Evolutionary conservation across 2,113 vertebrate genomes (phyloP), one percentile per base, ranked within the genome.

Genomic region (Laticauda laticaudata): DNA sequence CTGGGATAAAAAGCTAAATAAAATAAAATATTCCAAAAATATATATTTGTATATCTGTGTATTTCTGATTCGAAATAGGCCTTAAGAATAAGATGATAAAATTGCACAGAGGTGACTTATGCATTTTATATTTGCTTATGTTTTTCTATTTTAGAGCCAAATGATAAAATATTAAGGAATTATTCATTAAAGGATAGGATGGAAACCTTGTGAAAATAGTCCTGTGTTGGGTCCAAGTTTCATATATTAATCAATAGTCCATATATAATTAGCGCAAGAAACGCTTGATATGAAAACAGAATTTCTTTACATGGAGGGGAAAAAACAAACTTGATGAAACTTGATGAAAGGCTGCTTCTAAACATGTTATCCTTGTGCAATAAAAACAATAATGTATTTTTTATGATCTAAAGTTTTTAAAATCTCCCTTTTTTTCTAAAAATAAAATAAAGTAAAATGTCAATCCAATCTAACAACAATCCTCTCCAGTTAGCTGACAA

Each of bases 201-300:
- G 5, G 61, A 88, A 95, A 93, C 24, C 92, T 29, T 91, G 94
- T 94, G 55, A 94, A 96, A 97, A 96, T 93, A 97, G 95, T 93
- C 94, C 94, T 51, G 87, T 94, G 75, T 89, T 93, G 18, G 34
- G 92, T 95, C 94, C 94, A 23, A 75, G 91, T 91, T 94, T 97
- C 95, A 95, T 95, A 95, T 91, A 97, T 96, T 95, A 95, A 97
- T 95, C 95, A 94, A 90, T 64, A 92, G 93, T 91, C 97, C 96
- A 94, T 95, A 97, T 96, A 96, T 96, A 96, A 96, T 96, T 95
- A 96, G 45, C 12, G 55, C 94, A 86, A 95, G 94, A 96, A 95
- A 94, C 93, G 92, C 94, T 95, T 94, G 88, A 95, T 92, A 97
- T 94, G 95, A 96, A 97, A 97, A 96, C 23, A 59, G 93, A 95